phyloP scores from a whole-genome alignment of 2,797 vertebrate species.

The Enteromius viviparus region DNA sequence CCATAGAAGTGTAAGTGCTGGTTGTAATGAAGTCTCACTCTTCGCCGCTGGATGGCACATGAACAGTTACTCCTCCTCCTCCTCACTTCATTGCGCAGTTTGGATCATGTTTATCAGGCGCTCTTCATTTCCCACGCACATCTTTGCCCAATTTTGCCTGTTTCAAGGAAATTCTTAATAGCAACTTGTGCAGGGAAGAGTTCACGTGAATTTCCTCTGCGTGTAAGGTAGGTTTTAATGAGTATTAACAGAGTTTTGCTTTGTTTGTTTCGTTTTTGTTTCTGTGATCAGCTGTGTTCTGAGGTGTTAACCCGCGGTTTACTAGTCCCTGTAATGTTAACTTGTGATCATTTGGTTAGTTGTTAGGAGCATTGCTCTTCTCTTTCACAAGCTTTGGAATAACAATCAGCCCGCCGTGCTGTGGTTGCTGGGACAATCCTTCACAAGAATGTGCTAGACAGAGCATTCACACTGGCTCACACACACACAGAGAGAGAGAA shows the following conservation, averaged over 20 bases:
- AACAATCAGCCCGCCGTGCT: not conserved
- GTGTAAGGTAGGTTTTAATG: not conserved
- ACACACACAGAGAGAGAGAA: not conserved
- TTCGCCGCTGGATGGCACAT: constrained; percentile 25
- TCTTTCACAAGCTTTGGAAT: constrained; percentile 9
- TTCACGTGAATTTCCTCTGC: not conserved
- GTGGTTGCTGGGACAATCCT: constrained; percentile 33
- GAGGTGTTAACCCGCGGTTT: not conserved
- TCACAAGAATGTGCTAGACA: constrained; percentile 10
- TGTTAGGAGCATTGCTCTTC: not conserved
- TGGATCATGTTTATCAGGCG: constrained; percentile 27
- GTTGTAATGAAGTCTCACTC: constrained; percentile 4
- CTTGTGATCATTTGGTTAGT: not conserved
- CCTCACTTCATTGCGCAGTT: constrained; percentile 30
- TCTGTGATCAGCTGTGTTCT: not conserved
- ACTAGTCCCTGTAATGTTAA: too few relatives aligned
- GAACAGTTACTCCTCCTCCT: not conserved
- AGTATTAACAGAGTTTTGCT: not conserved
- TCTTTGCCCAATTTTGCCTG: not conserved
- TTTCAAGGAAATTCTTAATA: not conserved
- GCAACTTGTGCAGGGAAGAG: not conserved
- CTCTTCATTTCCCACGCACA: constrained; percentile 9
- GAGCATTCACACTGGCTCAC: not conserved
- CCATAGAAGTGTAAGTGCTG: not conserved
- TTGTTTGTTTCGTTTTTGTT: not conserved